Evolutionary conservation across 2,888 invertebrate genomes (phyloP), one percentile per base, ranked within the genome.

Genomic region (Amiota communis): DNA sequence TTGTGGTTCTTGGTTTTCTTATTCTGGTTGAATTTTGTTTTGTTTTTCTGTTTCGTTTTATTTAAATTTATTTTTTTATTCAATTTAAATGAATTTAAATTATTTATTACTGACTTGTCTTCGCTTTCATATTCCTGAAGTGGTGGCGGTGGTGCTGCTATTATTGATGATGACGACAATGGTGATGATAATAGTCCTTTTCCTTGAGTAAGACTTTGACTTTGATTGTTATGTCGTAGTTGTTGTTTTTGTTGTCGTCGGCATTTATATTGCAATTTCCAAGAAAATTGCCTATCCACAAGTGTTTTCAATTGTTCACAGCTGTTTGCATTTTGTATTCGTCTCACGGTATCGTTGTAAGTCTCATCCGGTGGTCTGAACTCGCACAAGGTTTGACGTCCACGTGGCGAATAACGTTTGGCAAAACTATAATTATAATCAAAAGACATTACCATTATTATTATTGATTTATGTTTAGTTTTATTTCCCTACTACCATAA

Each of bases 321-420:
- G 72, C 81, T 87, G 8, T 79, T 77, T 10, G 87, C 83, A 67
- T 77, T 78, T 67, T 80, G 78, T 78, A 89, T 88, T 20, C 85
- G 85, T 20, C 83, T 81, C 72, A 88, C 72, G 36, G 85, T 82
- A 74, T 87, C 85, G 83, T 87, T 83, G 78, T 84, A 84, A 36
- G 81, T 82, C 57, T 78, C 80, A 76, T 82, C 81, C 13, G 86
- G 78, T 72, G 80, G 80, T 72, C 79, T 74, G 63, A 78, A 71
- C 75, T 85, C 80, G 71, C 87, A 88, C 74, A 86, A 74, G n/a
- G 83, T 82, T 77, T 71, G 80, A 46, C 84, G 82, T 69, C 84
- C 86, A 74, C 86, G 83, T 73, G 79, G 75, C 74, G 81, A 74
- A 75, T 81, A 81, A 63, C 82, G 82, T 74, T 79, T 77, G 74